Conservation (phyloP, 2,888 invertebrate species). For the Macropis europaea region DNA sequence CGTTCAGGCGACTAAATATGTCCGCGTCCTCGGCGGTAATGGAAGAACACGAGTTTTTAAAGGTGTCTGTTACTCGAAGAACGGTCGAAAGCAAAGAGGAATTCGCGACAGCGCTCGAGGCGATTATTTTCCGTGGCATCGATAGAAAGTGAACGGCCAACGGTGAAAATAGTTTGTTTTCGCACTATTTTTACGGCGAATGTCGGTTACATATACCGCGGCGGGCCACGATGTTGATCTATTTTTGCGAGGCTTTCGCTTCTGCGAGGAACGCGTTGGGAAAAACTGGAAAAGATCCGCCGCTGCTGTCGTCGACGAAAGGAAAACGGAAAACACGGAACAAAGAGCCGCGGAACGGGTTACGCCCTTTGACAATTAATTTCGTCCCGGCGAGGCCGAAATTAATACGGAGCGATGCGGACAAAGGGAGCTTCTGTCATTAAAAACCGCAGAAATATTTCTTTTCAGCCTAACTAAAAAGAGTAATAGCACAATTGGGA, state of each 20-base stretch:
- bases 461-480: no score
- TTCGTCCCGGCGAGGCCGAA: no score
- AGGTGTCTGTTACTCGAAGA: background rate
- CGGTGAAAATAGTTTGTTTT: conserved; percentile 50
- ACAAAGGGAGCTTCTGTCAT: no score
- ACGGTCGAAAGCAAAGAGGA: background rate
- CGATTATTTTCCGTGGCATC: conserved; percentile 18
- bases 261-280: conserved; percentile 13
- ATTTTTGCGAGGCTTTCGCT: conserved; percentile 58
- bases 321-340: background rate
- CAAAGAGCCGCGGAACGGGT: no score
- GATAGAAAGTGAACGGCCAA: conserved; percentile 9
- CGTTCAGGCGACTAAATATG: no score
- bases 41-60: no score
- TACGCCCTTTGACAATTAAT: background rate
- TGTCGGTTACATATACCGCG: conserved; percentile 36
- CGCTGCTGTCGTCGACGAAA: background rate
- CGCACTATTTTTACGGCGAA: conserved; percentile 60
- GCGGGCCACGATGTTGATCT: conserved; percentile 54
- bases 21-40: no score
- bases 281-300: conserved; percentile 14
- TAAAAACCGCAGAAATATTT: no score
- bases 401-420: no score
- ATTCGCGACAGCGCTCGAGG: background rate
- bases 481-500: no score